These are phyloP conservation scores for Paramormyrops kingsleyae DNA, from an alignment of 2,113 vertebrate species.

Conservation along the genomic window DNA sequence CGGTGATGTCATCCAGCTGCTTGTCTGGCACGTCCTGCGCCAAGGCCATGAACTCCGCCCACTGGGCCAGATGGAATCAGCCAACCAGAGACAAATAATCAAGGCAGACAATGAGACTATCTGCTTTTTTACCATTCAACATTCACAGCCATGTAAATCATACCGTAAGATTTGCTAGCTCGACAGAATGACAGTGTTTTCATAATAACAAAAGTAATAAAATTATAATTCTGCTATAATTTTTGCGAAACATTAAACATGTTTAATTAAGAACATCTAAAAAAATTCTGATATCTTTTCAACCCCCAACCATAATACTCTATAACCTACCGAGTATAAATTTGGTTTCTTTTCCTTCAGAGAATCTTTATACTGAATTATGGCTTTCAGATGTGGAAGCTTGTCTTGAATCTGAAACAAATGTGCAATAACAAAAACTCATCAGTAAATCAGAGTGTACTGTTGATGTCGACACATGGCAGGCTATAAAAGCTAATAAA, in stretches of 20 bases:
- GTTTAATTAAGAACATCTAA: not conserved
- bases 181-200: not conserved
- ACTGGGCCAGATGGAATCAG: constrained; percentile 53
- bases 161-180: not conserved
- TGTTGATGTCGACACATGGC: not conserved
- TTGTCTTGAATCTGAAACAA: constrained; percentile 59
- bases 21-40: constrained; percentile 55
- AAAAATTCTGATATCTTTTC: not conserved
- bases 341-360: constrained; percentile 67
- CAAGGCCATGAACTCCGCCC: constrained; percentile 81
- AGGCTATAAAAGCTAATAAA: not conserved
- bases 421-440: not conserved
- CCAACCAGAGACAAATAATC: not conserved
- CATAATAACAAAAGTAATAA: not conserved
- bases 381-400: constrained; percentile 77
- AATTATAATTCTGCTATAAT: not conserved
- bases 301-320: not conserved
- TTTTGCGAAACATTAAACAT: not conserved
- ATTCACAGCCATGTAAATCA: not conserved
- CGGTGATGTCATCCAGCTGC: constrained; percentile 61
- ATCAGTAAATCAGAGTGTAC: not conserved
- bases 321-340: constrained; percentile 70
- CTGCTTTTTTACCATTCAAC: not conserved
- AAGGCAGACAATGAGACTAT: not conserved
- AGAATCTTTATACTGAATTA: constrained; percentile 73